These are phyloP conservation scores for Poeciliopsis turneri DNA, from an alignment of 2,797 vertebrate genomes.

Conservation along the genomic window DNA sequence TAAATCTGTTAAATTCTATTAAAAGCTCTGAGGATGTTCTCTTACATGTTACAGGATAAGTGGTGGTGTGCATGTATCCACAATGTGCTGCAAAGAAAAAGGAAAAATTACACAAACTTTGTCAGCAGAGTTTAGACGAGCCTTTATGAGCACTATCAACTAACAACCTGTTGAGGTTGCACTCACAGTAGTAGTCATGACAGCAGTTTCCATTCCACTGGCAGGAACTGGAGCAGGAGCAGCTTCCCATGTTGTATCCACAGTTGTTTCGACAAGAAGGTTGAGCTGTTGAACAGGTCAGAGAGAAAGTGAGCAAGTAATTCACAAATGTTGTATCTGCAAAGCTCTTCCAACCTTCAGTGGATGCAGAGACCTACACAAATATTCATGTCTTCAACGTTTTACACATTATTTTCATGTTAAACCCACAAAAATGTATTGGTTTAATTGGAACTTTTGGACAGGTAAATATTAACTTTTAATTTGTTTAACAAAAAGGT, in stretches of 20 bases:
- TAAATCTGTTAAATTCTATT: background rate
- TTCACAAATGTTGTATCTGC: too few relatives aligned
- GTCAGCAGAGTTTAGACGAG: background rate
- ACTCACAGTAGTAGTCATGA: constrained; percentile 48
- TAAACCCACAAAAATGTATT: too few relatives aligned
- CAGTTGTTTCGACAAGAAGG: constrained; percentile 47
- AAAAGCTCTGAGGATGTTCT: background rate
- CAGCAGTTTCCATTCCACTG: constrained; percentile 60
- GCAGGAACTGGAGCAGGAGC: constrained; percentile 63
- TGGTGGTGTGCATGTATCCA: background rate
- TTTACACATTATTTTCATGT: too few relatives aligned
- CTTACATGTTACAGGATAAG: background rate
- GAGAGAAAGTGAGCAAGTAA: too few relatives aligned
- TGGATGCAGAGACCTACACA: too few relatives aligned
- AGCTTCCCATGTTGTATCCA: constrained; percentile 33
- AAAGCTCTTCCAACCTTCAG: too few relatives aligned
- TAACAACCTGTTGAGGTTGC: background rate
- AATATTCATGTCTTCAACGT: too few relatives aligned
- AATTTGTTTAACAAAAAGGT: too few relatives aligned
- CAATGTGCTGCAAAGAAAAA: background rate
- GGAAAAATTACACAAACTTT: background rate
- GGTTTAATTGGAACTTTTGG: too few relatives aligned
- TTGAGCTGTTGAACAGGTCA: background rate
- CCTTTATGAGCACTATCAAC: background rate
- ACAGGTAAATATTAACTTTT: too few relatives aligned